Base-by-base conservation (phyloP, 2,113 vertebrate species). In the Apus apus region DNA sequence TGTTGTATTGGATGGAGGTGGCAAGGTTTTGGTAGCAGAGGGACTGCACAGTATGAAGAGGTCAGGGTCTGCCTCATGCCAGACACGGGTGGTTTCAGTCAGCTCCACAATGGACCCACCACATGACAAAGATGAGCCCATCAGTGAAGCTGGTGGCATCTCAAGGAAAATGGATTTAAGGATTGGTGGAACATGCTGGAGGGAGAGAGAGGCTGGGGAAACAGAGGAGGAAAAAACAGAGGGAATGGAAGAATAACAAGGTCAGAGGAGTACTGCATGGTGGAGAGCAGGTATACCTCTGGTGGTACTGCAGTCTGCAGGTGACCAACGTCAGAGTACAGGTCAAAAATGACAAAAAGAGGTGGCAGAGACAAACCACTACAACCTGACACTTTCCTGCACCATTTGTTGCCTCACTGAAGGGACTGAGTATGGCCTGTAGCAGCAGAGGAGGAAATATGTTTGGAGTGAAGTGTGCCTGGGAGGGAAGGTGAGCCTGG, bases 301-400 rank as follows among this genome's bases (percentile, higher is more conserved):
- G 2, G n/a, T 50, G 13, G 64, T 15, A 48, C 64, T 36, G 40
- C 56, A 70, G 40, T 38, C 50, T 4, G 3, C 10, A 11, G 20
- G 60, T 29, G 45, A 40, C 34, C 34, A 76, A 76, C 64, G 50
- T 8, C 25, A 6, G 29, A 50, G 40, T 48, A 56, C 25, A 56
- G 34, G 23, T 56, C 22, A 43, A 57, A 40, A 40, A 48, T 19
- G 40, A 67, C 53, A 61, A 40, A 72, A 38, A 60, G 6, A 13
- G 9, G 11, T 1, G 2, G 18, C 27, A 45, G 36, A 56, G 19
- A 53, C 14, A 61, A 74, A 54, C 17, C 0, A 1, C 36, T 19
- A 48, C 30, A n/a, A 50, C 26, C 18, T 5, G 40, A 56, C 25
- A 13, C 60, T 40, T 12, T 11, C 17, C 34, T 19, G 26, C 26